Conservation (phyloP, 1,140 invertebrate species). For the Zaprionus davidi region DNA sequence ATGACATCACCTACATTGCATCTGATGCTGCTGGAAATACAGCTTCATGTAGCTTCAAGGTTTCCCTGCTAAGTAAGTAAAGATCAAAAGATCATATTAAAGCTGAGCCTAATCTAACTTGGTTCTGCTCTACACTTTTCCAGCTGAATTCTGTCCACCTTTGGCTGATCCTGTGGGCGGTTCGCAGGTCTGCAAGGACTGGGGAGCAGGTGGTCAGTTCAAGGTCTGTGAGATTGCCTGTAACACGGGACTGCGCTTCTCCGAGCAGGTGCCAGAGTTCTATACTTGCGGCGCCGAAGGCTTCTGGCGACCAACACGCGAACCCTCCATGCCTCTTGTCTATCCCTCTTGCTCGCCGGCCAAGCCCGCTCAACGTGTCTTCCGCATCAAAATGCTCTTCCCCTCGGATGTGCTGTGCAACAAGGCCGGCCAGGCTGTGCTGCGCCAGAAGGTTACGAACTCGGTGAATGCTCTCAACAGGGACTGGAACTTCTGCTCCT, state of each 20-base stretch:
- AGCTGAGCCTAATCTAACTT: not conserved
- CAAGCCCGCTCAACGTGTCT: conserved; percentile 94
- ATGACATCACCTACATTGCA: conserved; percentile 97
- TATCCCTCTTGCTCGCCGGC: conserved; percentile 95
- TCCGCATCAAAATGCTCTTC: conserved; percentile 96
- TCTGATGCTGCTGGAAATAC: conserved; percentile 95
- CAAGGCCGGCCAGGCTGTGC: conserved; percentile 95
- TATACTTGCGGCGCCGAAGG: conserved; percentile 98
- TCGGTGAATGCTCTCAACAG: conserved; percentile 95
- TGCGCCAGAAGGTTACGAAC: conserved; percentile 93
- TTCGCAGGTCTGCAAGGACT: conserved; percentile 95
- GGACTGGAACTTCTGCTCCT: conserved; percentile 97
- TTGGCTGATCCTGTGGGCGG: conserved; percentile 95
- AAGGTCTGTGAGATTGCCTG: conserved; percentile 95
- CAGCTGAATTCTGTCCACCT: conserved; percentile 95
- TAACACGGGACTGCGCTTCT: conserved; percentile 93
- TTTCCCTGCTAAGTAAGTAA: conserved; percentile 93
- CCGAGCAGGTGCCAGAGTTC: conserved; percentile 95
- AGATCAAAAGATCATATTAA: fast-evolving
- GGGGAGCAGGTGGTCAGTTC: conserved; percentile 98
- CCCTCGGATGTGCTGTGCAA: conserved; percentile 96
- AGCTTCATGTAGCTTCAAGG: conserved; percentile 96
- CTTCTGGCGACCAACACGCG: conserved; percentile 95
- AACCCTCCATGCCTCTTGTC: conserved; percentile 91
- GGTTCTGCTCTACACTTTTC: conserved; percentile 40